Evolutionary conservation across 2,113 vertebrate genomes (phyloP).

Genomic region (Sprattus sprattus): DNA sequence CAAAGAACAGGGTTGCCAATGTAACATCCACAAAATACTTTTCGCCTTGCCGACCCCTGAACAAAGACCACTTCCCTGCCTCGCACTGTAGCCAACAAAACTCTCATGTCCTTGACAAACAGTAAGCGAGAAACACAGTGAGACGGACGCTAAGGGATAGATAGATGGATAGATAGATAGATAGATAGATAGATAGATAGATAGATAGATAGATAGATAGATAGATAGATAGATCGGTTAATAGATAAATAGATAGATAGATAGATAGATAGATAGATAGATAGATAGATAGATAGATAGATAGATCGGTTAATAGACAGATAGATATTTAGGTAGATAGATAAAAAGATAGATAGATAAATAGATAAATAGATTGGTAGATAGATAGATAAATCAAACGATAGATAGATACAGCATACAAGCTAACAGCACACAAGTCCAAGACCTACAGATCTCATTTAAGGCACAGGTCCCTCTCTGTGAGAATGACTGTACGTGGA

Average conservation of each 20-base stretch:
- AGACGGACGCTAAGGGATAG: not conserved
- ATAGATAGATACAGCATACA: not conserved
- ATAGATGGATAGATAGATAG: not conserved
- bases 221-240: not conserved
- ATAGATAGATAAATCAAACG: not conserved
- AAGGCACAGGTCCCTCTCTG: not conserved
- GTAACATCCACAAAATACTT: too few relatives aligned
- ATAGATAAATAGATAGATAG: not conserved
- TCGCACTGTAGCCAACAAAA: not conserved
- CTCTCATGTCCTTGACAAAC: not conserved
- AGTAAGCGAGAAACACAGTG: not conserved
- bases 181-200: not conserved
- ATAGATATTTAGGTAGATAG: not conserved
- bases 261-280: not conserved
- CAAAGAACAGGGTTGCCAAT: too few relatives aligned
- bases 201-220: not conserved
- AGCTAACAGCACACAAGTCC: not conserved
- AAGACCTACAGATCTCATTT: not conserved
- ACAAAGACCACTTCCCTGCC: not conserved
- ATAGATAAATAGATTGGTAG: not conserved
- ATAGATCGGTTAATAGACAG: not conserved
- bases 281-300: not conserved
- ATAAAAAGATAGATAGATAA: not conserved
- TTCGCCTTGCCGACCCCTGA: not conserved
- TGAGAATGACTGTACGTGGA: conserved; percentile 25